Evolutionary conservation across 2,113 vertebrate species (phyloP).

Genomic region (Aegotheles bennettii): DNA sequence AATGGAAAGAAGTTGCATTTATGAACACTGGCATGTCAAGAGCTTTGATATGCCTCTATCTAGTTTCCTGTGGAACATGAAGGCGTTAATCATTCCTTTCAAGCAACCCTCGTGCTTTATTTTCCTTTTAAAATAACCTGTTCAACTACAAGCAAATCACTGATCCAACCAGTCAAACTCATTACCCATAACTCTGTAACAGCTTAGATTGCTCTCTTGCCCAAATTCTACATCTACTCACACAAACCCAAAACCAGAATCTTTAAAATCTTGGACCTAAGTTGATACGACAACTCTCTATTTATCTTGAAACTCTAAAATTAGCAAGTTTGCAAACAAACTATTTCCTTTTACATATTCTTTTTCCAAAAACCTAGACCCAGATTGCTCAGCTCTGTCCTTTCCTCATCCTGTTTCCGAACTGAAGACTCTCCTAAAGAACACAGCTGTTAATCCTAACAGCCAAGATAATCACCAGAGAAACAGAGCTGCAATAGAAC

Average conservation of each 20-base stretch:
- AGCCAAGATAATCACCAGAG: neutral
- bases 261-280: neutral
- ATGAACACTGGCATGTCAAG: neutral
- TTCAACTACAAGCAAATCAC: neutral
- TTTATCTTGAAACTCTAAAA: neutral
- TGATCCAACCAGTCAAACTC: neutral
- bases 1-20: neutral
- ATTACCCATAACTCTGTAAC: neutral
- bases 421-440: neutral
- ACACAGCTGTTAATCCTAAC: neutral
- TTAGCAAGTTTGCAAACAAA: neutral
- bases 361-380: neutral
- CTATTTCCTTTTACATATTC: neutral
- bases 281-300: neutral
- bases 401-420: neutral
- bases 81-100: neutral
- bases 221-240: neutral
- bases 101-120: neutral
- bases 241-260: neutral
- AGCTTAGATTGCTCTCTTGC: neutral
- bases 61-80: neutral
- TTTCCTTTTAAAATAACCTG: neutral
- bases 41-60: neutral
- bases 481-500: neutral
- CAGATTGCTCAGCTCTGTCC: neutral